Evolutionary conservation across 2,113 vertebrate genomes (phyloP), one percentile per base, ranked within the genome.

Genomic region (Polypterus senegalus): DNA sequence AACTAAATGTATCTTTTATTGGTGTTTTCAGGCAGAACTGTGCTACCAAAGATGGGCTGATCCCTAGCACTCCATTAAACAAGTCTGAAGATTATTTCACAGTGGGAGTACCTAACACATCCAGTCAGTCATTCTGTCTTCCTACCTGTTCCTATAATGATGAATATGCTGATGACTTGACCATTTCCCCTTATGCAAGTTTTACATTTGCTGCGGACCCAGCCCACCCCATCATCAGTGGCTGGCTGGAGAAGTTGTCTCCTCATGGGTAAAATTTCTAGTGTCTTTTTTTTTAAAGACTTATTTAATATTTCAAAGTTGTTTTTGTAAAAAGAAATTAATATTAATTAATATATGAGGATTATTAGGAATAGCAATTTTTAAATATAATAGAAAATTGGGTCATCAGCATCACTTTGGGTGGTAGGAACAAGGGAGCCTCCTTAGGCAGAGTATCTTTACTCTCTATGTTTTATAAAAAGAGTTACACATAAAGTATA

Each of bases 241-340:
- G 91, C 66, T 98, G 96, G 94, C 79, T 98, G 71, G 96, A 98
- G 79, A 98, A 98, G 72, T 88, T 98, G n/a, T 97, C 94, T 3
- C 94, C 94, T 3, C 95, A 98, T 67, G 95, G 95, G 94, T 97
- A 81, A 61, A 71, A 59, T 6, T n/a, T n/a, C n/a, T n/a, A n/a
- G n/a, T n/a, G n/a, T n/a, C n/a, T n/a, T n/a, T n/a, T n/a, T n/a
- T n/a, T n/a, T n/a, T n/a, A n/a, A n/a, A n/a, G n/a, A n/a, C n/a
- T n/a, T n/a, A n/a, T n/a, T n/a, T n/a, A n/a, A n/a, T n/a, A n/a
- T n/a, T n/a, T n/a, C n/a, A n/a, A n/a, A n/a, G n/a, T n/a, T n/a
- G n/a, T n/a, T n/a, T n/a, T n/a, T n/a, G n/a, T n/a, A n/a, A n/a
- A n/a, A n/a, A n/a, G n/a, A n/a, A n/a, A n/a, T n/a, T n/a, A n/a